These are phyloP conservation scores for Eurois occulta DNA, from an alignment of 2,888 invertebrate species.

Conservation along the genomic window DNA sequence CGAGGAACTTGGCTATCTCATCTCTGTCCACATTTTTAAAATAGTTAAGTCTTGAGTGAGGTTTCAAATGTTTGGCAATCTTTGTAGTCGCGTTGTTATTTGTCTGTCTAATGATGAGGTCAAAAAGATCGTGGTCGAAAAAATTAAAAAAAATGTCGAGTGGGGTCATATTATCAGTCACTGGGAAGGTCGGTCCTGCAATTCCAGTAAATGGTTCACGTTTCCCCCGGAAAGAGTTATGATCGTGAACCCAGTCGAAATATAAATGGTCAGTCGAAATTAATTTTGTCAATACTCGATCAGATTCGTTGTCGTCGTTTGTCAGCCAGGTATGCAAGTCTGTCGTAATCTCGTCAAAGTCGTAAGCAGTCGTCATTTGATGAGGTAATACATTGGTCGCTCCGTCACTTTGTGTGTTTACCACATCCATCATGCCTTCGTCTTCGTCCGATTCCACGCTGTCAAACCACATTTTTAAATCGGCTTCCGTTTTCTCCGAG, in stretches of 20 bases:
- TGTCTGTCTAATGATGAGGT: background rate
- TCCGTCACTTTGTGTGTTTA: background rate
- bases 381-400: no score
- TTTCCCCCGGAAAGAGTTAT: background rate
- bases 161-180: background rate
- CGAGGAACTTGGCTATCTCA: background rate
- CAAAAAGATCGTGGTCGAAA: background rate
- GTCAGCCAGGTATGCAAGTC: constrained; percentile 3
- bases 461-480: no score
- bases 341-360: background rate
- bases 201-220: background rate
- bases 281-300: background rate
- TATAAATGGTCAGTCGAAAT: background rate
- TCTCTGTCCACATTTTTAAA: background rate
- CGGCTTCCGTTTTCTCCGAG: no score
- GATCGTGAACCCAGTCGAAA: background rate
- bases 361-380: background rate
- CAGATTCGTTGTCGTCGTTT: constrained; percentile 4
- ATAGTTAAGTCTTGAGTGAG: background rate
- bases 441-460: no score
- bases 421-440: no score
- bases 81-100: background rate
- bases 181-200: constrained; percentile 3
- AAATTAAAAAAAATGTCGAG: background rate
- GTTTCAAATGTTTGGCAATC: background rate